Evolutionary conservation across 2,888 invertebrate genomes (phyloP), one percentile per base, ranked within the genome.

Genomic region (Mythimna pallens): DNA sequence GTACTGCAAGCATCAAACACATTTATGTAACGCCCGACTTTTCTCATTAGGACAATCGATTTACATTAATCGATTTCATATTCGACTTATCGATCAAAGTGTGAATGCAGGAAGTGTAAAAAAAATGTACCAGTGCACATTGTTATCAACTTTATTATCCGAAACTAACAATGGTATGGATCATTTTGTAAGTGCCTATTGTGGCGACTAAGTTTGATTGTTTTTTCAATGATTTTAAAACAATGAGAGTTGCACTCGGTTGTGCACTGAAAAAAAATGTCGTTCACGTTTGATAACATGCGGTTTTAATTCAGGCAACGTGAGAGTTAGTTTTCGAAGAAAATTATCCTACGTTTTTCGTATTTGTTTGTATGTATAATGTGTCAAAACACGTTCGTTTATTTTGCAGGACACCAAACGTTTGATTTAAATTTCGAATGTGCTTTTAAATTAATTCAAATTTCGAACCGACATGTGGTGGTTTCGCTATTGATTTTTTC

Each of bases 151-250:
- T 86, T 89, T 87, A 91, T 92, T 91, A 92, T 91, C 87, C 86
- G 89, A 89, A 89, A 92, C 87, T 91, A 94, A 95, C 94, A 95
- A 95, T 95, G 90, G 91, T 70, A 89, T 91, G 92, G 92, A 93
- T 92, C 92, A 92, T 85, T 89, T 89, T 86, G 87, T 89, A 90
- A 93, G 83, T 87, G 85, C 87, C 94, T 87, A 95, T 96, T 95
- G 95, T 95, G 81, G 83, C 76, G 80, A 83, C 86, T 89, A 87
- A 89, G 87, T 87, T 78, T 78, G 81, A 89, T 90, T 87, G 87
- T 84, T 93, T 94, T 94, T 92, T 91, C 82, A 87, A 87, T 85
- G 86, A 87, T 86, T 85, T 80, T 89, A 86, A 89, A 92, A 91
- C 90, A 91, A 87, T 87, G 87, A 78, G 78, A 76, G 81, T 82